A percentile compares a stretch with the other conserved stretches of the same genome.
Evolutionary conservation across 2,797 vertebrate genomes (phyloP).

Genomic region (Fringilla coelebs): DNA sequence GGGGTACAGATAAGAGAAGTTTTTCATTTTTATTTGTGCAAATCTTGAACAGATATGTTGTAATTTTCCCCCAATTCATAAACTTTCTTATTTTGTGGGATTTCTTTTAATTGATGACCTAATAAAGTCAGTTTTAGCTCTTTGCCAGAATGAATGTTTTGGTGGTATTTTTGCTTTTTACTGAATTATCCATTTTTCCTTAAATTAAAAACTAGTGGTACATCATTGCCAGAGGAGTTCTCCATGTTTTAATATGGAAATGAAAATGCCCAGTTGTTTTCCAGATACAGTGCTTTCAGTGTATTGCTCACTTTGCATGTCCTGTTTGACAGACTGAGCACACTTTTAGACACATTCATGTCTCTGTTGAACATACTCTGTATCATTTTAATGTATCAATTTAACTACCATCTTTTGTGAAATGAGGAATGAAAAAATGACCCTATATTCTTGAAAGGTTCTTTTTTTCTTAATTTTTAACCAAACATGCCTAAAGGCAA

Average conservation of each 20-base stretch:
- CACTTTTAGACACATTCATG: neutral
- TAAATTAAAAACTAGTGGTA: neutral
- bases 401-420: neutral
- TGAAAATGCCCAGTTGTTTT: neutral
- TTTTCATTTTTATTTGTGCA: neutral
- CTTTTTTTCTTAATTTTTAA: neutral
- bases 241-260: neutral
- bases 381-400: neutral
- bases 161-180: neutral
- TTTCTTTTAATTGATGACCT: neutral
- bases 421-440: neutral
- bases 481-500: neutral
- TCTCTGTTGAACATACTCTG: neutral
- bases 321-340: neutral
- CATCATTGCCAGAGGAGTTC: neutral
- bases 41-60: neutral
- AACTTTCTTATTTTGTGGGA: neutral
- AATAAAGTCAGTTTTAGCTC: neutral
- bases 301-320: neutral
- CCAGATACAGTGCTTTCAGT: neutral
- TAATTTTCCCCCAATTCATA: neutral
- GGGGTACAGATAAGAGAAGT: neutral
- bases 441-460: neutral
- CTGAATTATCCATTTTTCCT: neutral
- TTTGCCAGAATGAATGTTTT: neutral